phyloP scores from a whole-genome alignment of 2,888 invertebrate species.

The Hydraecia micacea region DNA sequence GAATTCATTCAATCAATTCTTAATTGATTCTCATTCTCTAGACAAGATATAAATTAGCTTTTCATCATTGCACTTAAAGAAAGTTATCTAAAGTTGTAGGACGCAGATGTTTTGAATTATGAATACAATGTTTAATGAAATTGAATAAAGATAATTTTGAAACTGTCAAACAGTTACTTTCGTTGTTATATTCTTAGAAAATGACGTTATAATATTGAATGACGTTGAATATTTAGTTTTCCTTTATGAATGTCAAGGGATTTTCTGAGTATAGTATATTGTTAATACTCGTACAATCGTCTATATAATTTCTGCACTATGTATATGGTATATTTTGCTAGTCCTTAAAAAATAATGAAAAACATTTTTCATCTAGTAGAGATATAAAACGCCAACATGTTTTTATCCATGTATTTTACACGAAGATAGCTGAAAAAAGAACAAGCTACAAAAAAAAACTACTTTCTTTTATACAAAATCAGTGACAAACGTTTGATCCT shows the following conservation, averaged over 20 bases:
- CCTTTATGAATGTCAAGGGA: background rate
- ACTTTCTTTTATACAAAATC: conserved; percentile 11
- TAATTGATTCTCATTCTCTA: conserved; percentile 22
- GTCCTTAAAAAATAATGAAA: background rate
- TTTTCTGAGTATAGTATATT: background rate
- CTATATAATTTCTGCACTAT: background rate
- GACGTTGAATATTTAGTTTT: background rate
- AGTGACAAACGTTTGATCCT: conserved; percentile 30
- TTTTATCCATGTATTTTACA: background rate
- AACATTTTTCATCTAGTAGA: background rate
- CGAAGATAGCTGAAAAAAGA: background rate
- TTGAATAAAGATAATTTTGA: background rate
- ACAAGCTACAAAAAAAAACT: background rate
- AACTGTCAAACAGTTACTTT: background rate
- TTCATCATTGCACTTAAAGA: conserved; percentile 45
- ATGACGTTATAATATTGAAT: background rate
- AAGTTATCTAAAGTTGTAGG: conserved; percentile 18
- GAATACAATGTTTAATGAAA: conserved; percentile 13
- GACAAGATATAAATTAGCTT: conserved; percentile 41
- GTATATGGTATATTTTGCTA: background rate
- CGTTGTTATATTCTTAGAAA: background rate
- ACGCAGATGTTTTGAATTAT: conserved; percentile 57
- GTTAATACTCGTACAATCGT: background rate
- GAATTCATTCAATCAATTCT: conserved; percentile 23
- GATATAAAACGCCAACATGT: background rate